Conservation (phyloP, 2,113 vertebrate genomes). For the Tonatia bakeri region DNA sequence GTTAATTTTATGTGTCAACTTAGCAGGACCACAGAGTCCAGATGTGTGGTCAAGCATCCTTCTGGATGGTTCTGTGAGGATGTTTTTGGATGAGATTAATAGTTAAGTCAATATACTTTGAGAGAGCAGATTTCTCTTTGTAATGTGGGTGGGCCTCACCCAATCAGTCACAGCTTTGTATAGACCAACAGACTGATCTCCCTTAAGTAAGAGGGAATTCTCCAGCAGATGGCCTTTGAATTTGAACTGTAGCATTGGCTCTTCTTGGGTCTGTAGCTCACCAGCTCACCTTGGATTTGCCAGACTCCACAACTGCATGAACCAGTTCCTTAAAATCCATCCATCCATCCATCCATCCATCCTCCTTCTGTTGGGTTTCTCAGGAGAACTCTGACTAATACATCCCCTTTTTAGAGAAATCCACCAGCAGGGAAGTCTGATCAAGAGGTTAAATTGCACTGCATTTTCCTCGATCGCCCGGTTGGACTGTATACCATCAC, state of each 20-base stretch:
- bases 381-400: neutral
- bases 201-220: neutral
- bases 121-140: neutral
- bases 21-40: neutral
- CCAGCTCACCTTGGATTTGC: neutral
- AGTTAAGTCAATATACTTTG: neutral
- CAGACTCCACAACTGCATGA: neutral
- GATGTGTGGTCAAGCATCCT: neutral
- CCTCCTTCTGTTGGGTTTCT: neutral
- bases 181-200: neutral
- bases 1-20: neutral
- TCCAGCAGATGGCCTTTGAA: neutral
- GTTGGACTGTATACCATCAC: neutral
- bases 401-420: neutral
- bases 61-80: neutral
- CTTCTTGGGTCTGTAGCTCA: neutral
- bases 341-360: neutral
- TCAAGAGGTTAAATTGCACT: neutral
- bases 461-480: neutral
- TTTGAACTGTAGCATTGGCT: neutral
- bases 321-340: neutral
- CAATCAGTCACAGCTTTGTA: neutral
- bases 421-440: neutral
- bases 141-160: neutral
- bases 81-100: neutral